Evolutionary conservation across 2,797 vertebrate species (phyloP).

Genomic region (Rhodeus uyekii): DNA sequence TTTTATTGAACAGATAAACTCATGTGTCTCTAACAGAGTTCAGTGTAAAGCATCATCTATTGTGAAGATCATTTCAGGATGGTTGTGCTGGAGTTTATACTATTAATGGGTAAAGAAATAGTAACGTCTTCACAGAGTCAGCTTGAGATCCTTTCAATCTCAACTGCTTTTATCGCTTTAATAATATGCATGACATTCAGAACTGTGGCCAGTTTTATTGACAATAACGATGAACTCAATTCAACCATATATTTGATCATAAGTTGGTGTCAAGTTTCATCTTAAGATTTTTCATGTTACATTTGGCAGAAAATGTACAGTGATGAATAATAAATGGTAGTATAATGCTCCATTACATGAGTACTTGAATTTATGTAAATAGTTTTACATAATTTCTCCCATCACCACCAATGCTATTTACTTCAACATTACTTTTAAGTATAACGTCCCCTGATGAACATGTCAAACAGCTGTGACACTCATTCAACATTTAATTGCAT

Average conservation of each 20-base stretch:
- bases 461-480: neutral
- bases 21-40: too few species aligned
- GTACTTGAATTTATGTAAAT: neutral
- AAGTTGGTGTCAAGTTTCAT: neutral
- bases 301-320: neutral
- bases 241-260: neutral
- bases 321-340: neutral
- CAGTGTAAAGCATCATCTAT: too few species aligned
- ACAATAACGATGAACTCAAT: neutral
- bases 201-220: neutral
- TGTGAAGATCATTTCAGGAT: too few species aligned
- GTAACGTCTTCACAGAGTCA: too few species aligned
- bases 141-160: too few species aligned
- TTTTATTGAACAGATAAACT: too few species aligned
- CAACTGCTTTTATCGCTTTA: too few species aligned
- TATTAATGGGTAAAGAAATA: too few species aligned
- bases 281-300: neutral
- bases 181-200: neutral
- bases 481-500: neutral
- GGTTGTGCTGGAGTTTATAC: too few species aligned
- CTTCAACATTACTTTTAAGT: neutral
- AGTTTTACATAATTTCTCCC: neutral
- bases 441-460: neutral
- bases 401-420: neutral
- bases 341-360: neutral